These are phyloP conservation scores for Ochropacha duplaris DNA, from an alignment of 2,888 invertebrate genomes.

Conservation along the genomic window DNA sequence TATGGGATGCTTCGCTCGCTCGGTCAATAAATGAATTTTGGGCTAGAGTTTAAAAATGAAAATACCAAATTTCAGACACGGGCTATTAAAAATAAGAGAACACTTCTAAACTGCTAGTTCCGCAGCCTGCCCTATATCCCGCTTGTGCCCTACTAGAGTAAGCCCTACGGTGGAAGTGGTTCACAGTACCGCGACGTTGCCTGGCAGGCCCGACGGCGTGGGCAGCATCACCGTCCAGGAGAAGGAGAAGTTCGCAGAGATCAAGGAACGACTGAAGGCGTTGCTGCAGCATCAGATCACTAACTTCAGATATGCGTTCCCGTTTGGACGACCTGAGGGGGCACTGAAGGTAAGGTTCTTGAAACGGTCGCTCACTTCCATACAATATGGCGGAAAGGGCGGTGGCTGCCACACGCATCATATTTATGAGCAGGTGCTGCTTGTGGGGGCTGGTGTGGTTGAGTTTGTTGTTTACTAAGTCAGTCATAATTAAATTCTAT, in stretches of 20 bases:
- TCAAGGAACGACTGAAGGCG: constrained; percentile 96
- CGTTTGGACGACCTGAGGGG: constrained; percentile 99
- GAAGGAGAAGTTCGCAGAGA: constrained; percentile 98
- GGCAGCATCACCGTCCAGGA: constrained; percentile 99
- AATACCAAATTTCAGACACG: background rate
- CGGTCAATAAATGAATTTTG: background rate
- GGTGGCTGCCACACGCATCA: too few species aligned
- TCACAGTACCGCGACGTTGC: constrained; percentile 81
- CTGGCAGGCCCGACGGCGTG: constrained; percentile 97
- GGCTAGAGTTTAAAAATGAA: background rate
- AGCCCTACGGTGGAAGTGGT: constrained; percentile 75
- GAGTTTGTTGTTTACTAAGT: too few species aligned
- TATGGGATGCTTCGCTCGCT: too few species aligned
- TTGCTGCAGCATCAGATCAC: constrained; percentile 99
- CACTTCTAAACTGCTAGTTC: constrained; percentile 43
- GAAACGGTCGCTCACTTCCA: too few species aligned
- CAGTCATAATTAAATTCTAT: too few species aligned
- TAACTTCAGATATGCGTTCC: constrained; percentile 99
- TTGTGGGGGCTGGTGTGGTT: too few species aligned
- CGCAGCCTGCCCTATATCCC: constrained; percentile 64
- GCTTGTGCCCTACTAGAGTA: constrained; percentile 80
- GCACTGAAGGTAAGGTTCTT: constrained; percentile 87
- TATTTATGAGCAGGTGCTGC: too few species aligned
- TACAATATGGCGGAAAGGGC: too few species aligned
- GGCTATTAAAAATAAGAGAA: background rate